Evolutionary conservation across 1,140 invertebrate species (phyloP).

Genomic region (Ostrea edulis): DNA sequence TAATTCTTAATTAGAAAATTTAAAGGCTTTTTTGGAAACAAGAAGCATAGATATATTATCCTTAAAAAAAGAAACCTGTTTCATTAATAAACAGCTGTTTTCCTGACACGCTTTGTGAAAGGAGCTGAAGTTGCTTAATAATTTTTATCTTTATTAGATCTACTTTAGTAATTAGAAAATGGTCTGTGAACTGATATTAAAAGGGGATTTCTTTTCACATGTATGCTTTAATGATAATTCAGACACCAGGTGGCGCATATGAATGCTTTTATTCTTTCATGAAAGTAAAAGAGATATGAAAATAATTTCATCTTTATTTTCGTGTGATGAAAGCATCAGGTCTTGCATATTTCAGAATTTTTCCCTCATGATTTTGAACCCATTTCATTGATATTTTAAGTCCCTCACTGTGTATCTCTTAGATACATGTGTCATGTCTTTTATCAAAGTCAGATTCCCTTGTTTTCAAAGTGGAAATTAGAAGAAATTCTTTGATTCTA

Average conservation of each 20-base stretch:
- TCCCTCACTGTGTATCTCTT: background rate
- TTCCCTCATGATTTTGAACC: background rate
- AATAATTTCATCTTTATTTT: background rate
- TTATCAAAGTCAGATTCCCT: background rate
- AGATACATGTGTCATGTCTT: background rate
- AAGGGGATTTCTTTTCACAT: background rate
- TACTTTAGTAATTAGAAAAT: conserved; percentile 2
- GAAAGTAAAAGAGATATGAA: conserved; percentile 20
- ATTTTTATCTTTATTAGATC: conserved; percentile 18
- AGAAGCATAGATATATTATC: background rate
- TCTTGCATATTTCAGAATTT: background rate
- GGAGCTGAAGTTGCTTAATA: background rate
- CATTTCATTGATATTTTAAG: conserved; percentile 13
- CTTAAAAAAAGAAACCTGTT: conserved; percentile 7
- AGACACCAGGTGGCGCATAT: background rate
- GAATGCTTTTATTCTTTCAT: background rate
- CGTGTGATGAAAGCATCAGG: conserved; percentile 1
- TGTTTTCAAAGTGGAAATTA: background rate
- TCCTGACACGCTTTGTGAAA: conserved; percentile 12
- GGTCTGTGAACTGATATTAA: background rate
- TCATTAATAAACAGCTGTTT: background rate
- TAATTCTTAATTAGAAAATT: conserved; percentile 30
- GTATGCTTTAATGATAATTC: background rate
- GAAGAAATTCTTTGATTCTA: conserved; percentile 2
- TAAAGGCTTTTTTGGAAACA: background rate